phyloP scores from a whole-genome alignment of 2,113 vertebrate species.

The Plestiodon gilberti region DNA sequence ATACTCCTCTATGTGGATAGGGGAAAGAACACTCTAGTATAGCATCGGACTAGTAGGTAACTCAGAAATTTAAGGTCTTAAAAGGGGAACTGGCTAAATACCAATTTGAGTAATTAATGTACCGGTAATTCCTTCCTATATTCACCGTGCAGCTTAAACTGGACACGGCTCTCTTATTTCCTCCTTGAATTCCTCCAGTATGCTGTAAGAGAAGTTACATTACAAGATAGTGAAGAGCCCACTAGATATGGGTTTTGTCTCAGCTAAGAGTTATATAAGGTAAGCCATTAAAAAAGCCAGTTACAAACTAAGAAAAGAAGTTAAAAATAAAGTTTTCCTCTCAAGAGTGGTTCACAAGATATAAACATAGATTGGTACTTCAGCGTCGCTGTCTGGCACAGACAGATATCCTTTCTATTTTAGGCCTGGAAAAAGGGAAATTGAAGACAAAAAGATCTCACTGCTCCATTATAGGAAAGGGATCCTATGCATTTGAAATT shows the following conservation, averaged over 20 bases:
- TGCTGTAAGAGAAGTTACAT: neutral
- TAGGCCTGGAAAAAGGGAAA: conserved; percentile 10
- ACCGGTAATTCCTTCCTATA: neutral
- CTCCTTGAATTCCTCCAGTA: neutral
- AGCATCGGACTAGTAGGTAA: fast-evolving
- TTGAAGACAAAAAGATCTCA: conserved; percentile 21
- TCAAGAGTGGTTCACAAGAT: neutral
- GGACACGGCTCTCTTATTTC: neutral
- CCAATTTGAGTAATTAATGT: conserved; percentile 44
- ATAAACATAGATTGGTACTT: neutral
- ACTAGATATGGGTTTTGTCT: neutral
- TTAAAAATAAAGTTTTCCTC: neutral
- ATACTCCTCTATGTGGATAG: neutral
- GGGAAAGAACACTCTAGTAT: neutral
- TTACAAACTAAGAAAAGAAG: neutral
- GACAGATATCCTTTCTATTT: conserved; percentile 46
- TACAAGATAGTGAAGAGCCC: neutral
- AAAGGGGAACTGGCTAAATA: conserved; percentile 26
- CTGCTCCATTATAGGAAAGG: neutral
- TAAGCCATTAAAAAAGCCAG: neutral
- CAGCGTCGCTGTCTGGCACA: neutral
- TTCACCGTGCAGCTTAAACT: conserved; percentile 25
- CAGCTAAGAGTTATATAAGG: neutral
- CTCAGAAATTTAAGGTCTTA: neutral
- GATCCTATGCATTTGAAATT: neutral